Conservation (phyloP, 2,113 vertebrate species). For the Castor canadensis region DNA sequence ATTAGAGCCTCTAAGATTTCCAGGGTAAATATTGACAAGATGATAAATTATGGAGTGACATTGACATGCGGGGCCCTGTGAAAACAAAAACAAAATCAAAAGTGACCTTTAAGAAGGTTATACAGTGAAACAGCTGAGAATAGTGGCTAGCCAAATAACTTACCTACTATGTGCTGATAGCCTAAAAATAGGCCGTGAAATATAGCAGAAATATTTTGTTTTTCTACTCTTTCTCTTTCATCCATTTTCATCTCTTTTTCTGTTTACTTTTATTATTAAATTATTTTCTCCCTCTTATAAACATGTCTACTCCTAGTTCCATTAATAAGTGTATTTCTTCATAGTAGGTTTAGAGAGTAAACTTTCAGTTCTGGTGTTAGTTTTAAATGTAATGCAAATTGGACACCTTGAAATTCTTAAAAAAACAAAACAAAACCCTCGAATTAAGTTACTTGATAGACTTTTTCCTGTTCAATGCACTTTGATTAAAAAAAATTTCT, state of each 20-base stretch:
- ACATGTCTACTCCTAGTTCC: neutral
- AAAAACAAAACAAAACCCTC: neutral
- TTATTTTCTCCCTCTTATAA: neutral
- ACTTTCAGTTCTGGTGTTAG: slow-evolving; percentile 9
- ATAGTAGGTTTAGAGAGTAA: neutral
- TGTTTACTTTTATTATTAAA: neutral
- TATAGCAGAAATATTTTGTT: neutral
- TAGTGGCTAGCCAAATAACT: neutral
- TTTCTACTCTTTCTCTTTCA: neutral
- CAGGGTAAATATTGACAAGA: neutral
- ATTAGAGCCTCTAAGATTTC: neutral
- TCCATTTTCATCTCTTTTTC: neutral
- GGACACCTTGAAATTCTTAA: neutral
- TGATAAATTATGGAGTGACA: neutral
- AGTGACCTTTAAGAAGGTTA: neutral
- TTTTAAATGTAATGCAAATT: slow-evolving; percentile 3
- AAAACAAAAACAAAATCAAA: neutral
- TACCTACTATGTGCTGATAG: neutral
- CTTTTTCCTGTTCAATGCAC: slow-evolving; percentile 33
- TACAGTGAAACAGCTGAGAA: neutral
- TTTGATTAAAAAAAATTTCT: slow-evolving; percentile 51
- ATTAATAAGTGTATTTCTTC: neutral
- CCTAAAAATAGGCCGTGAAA: neutral
- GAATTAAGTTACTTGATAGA: neutral
- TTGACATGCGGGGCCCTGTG: neutral